Conservation (phyloP, 2,797 vertebrate species). For the Artibeus jamaicensis region DNA sequence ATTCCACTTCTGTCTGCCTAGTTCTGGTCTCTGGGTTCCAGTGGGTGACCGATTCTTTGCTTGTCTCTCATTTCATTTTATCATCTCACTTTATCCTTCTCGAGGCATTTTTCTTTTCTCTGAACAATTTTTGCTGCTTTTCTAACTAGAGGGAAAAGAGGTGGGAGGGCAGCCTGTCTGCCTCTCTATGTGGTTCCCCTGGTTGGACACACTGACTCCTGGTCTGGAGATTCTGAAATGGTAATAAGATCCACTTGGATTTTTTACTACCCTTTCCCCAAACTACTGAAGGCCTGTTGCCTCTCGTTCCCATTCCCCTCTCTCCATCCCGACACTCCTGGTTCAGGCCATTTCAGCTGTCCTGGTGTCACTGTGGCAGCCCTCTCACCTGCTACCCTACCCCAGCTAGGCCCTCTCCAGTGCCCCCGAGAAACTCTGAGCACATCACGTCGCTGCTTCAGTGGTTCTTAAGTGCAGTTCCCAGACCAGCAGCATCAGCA, state of each 20-base stretch:
- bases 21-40: constrained; percentile 9
- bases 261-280: not conserved
- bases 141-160: not conserved
- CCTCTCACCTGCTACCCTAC: not conserved
- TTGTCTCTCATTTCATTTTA: not conserved
- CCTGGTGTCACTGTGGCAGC: not conserved
- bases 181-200: not conserved
- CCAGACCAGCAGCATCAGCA: not conserved
- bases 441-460: not conserved
- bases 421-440: not conserved
- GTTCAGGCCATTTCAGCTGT: not conserved
- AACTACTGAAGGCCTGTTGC: not conserved
- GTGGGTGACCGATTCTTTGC: not conserved
- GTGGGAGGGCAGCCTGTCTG: not conserved
- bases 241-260: not conserved
- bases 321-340: not conserved
- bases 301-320: not conserved
- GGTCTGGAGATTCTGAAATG: not conserved
- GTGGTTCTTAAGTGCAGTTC: not conserved
- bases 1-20: not conserved
- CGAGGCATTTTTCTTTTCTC: not conserved
- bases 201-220: not conserved
- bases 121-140: not conserved
- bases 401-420: not conserved
- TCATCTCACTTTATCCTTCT: not conserved